These are phyloP conservation scores for Coregonus ussuriensis DNA, from an alignment of 2,797 vertebrate genomes.

Conservation along the genomic window DNA sequence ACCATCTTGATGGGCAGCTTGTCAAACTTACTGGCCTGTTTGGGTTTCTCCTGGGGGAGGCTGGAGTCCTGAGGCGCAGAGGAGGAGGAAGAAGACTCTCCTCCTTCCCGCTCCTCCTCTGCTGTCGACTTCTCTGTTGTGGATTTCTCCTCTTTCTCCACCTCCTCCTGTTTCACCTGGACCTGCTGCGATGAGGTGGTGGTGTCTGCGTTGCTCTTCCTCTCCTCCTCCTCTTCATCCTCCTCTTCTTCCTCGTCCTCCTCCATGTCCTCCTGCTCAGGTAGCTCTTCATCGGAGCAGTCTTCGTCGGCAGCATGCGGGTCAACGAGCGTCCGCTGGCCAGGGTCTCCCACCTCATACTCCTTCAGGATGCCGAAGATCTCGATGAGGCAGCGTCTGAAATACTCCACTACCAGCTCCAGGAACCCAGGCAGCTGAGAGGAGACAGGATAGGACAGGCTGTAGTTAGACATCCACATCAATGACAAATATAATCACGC, in stretches of 20 bases:
- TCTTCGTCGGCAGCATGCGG: constrained; percentile 81
- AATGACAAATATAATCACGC: background rate
- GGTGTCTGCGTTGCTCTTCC: constrained; percentile 15
- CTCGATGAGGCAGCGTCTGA: constrained; percentile 96
- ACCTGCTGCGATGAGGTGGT: constrained; percentile 35
- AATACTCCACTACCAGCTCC: constrained; percentile 96
- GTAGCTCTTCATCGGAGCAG: constrained; percentile 80
- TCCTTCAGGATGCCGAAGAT: constrained; percentile 98
- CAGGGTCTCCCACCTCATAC: constrained; percentile 96
- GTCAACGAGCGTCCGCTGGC: constrained; percentile 91
- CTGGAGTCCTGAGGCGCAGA: constrained; percentile 73
- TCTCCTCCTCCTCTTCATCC: constrained; percentile 72
- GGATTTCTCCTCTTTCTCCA: constrained; percentile 52
- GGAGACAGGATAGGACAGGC: constrained; percentile 9
- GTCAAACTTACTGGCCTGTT: constrained; percentile 93
- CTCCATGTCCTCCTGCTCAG: constrained; percentile 71
- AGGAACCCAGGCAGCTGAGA: constrained; percentile 92
- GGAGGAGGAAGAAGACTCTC: constrained; percentile 61
- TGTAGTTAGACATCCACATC: background rate
- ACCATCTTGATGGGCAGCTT: constrained; percentile 94
- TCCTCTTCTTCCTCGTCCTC: constrained; percentile 83
- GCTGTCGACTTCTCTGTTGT: constrained; percentile 40
- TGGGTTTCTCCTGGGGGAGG: constrained; percentile 81
- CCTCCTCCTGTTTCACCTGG: constrained; percentile 72
- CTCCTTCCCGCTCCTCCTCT: constrained; percentile 67